A percentile compares a stretch with the other conserved stretches of the same genome.
phyloP scores from a whole-genome alignment of 1,140 invertebrate species.

The Scaptomyza pallida region DNA sequence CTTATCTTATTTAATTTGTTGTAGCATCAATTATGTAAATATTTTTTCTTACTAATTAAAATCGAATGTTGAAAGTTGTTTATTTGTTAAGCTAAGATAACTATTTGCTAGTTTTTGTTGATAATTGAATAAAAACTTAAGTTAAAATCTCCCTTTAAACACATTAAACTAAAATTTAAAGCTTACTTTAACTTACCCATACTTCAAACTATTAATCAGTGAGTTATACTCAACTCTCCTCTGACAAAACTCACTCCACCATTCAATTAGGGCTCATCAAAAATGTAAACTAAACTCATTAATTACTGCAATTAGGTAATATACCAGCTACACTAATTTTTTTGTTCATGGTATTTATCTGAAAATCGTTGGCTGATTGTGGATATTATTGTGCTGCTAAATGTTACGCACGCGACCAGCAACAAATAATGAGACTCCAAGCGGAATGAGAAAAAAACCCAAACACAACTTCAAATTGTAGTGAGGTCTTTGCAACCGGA shows the following conservation, averaged over 20 bases:
- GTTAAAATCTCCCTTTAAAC: too few species aligned
- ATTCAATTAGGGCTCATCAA: conserved; percentile 40
- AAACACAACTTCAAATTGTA: conserved; percentile 21
- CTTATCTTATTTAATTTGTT: conserved; percentile 1
- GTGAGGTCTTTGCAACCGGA: conserved; percentile 17
- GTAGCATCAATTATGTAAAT: not conserved
- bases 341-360: conserved; percentile 61
- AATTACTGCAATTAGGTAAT: conserved; percentile 73
- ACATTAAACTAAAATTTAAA: too few species aligned
- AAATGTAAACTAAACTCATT: conserved; percentile 68
- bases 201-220: conserved; percentile 45
- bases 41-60: not conserved
- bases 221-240: conserved; percentile 8
- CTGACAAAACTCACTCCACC: not conserved
- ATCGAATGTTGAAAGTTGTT: too few species aligned
- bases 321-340: conserved; percentile 43
- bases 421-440: conserved; percentile 21
- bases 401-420: conserved; percentile 64
- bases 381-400: conserved; percentile 29
- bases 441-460: conserved; percentile 8
- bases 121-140: too few species aligned
- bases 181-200: too few species aligned
- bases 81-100: too few species aligned
- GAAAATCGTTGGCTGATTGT: conserved; percentile 39
- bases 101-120: too few species aligned